Percentiles rank a stretch among this genome's conserved stretches.
phyloP scores from a whole-genome alignment of 1,140 invertebrate species.

The Plectus sambesii region DNA sequence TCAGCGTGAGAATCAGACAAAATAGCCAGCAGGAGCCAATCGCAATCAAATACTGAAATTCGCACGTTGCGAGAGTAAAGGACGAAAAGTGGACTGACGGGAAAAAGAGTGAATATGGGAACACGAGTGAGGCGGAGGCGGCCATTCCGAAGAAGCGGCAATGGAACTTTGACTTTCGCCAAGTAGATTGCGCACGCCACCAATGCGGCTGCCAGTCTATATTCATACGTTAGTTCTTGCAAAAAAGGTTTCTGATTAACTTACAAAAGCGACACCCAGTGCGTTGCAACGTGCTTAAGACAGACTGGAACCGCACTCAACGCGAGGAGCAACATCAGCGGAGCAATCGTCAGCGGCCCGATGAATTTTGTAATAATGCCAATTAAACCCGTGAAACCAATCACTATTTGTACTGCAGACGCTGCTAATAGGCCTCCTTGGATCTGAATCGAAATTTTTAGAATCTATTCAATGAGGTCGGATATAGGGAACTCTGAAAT shows the following conservation, averaged over 20 bases:
- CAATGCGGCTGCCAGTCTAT: conserved; percentile 42
- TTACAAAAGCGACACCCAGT: conserved; percentile 40
- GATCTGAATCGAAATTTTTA: conserved; percentile 23
- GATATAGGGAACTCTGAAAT: too few relatives aligned
- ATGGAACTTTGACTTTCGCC: conserved; percentile 33
- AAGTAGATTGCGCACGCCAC: conserved; percentile 42
- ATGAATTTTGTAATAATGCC: conserved; percentile 45
- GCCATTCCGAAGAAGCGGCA: conserved; percentile 29
- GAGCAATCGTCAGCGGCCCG: conserved; percentile 36
- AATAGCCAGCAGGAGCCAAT: conserved; percentile 24
- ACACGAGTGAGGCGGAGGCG: conserved; percentile 33
- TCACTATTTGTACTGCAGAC: conserved; percentile 43
- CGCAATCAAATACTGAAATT: conserved; percentile 22
- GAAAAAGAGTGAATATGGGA: conserved; percentile 45
- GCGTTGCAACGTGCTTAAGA: conserved; percentile 34
- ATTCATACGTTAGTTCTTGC: conserved; percentile 14
- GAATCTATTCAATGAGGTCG: conserved; percentile 13
- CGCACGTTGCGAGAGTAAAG: background rate
- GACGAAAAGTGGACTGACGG: conserved; percentile 31
- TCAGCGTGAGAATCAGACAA: conserved; percentile 18
- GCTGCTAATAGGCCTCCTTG: conserved; percentile 30
- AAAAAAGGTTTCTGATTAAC: conserved; percentile 12
- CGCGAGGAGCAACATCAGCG: conserved; percentile 44
- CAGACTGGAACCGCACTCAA: conserved; percentile 43
- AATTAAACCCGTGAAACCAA: conserved; percentile 46